Percentiles rank a stretch among this genome's conserved stretches.
phyloP scores from a whole-genome alignment of 2,888 invertebrate genomes.

The Galeruca laticollis region DNA sequence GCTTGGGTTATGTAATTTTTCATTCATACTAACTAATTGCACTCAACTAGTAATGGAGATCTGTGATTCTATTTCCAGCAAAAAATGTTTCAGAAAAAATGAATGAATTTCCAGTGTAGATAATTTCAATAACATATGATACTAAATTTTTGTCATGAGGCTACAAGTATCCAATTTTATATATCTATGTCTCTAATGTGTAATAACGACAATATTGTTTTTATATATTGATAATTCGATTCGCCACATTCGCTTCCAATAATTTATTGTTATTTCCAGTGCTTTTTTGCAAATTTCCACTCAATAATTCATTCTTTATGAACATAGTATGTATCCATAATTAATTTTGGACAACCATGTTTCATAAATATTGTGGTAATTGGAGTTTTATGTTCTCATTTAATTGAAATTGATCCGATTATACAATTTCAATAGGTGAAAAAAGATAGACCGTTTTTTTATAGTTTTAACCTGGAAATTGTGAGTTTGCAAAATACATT shows the following conservation, averaged over 20 bases:
- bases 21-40: too few relatives aligned
- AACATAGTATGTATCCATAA: neutral
- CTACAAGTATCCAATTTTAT: too few relatives aligned
- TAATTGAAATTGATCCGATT: neutral
- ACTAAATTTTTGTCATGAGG: too few relatives aligned
- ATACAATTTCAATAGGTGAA: neutral
- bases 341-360: conserved; percentile 1
- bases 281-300: conserved; percentile 2
- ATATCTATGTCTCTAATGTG: neutral
- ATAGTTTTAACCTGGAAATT: neutral
- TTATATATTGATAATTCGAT: neutral
- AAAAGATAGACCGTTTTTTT: neutral
- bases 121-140: neutral
- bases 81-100: too few relatives aligned
- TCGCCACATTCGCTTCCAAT: neutral
- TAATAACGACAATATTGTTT: neutral
- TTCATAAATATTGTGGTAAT: neutral
- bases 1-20: too few relatives aligned
- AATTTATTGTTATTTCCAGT: neutral
- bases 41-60: too few relatives aligned
- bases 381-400: neutral
- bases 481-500: neutral
- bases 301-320: conserved; percentile 1
- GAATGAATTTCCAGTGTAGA: too few relatives aligned
- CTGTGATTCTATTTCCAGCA: too few relatives aligned